Base-by-base conservation (phyloP, 2,113 vertebrate genomes). In the Onychorhynchus coronatus region DNA sequence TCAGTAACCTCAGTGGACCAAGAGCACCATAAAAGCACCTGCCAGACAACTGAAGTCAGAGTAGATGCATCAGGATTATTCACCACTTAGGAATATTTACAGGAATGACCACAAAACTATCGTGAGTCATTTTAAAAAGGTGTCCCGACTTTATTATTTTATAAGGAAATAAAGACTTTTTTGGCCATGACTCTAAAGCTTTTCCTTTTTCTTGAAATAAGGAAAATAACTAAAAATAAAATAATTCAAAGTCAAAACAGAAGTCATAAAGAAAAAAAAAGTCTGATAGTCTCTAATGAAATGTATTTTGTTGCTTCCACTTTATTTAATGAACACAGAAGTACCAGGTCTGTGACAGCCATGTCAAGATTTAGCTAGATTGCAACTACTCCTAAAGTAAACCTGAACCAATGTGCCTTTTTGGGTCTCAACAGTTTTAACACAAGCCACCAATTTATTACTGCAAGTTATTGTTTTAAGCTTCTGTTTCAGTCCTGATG, bases 1-100 rank as follows among this genome's bases (percentile, higher is more conserved):
- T 86, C 82, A n/a, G 75, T 93, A 97, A 91, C 76, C 77, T 96
- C 97, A 81, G 42, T 42, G 65, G 90, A 95, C 73, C 85, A 85
- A 94, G 77, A 94, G 84, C 67, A 92, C 65, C 93, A 85, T 95
- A 97, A 98, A 98, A 97, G 85, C 93, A 87, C 78, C 94, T 91
- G 50, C 79, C 83, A 95, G 85, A 84, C 28, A 85, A 47, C 73
- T 67, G 46, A 52, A 89, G 50, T 84, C 46, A 83, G 88, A 88
- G 68, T 11, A 84, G 88, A 83, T 91, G 80, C 78, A 87, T 97
- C 95, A 96, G 92, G 85, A 88, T 92, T 91, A 91, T 80, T 89
- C 52, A 81, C 46, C 41, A 81, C 82, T 96, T 93, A 84, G 84
- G 94, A 96, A 94, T 96, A 93, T 58, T 89, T 53, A 65, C 70